Percentiles rank a stretch among this genome's conserved stretches.
phyloP scores from a whole-genome alignment of 2,113 vertebrate genomes.

The Halichoeres trimaculatus region DNA sequence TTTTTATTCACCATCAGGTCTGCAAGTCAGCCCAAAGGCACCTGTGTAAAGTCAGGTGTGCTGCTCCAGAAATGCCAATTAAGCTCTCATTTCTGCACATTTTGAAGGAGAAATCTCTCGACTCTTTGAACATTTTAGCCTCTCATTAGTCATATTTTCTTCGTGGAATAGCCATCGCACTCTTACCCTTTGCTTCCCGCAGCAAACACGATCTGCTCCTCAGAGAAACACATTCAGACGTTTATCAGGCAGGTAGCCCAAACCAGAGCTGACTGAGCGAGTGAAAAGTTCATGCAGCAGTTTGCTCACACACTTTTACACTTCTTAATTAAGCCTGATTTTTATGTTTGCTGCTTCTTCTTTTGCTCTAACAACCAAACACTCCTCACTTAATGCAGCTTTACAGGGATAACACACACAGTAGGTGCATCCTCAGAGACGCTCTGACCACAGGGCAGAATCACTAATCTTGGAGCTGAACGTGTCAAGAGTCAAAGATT shows the following conservation, averaged over 20 bases:
- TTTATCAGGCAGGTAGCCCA: neutral
- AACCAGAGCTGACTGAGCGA: neutral
- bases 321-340: neutral
- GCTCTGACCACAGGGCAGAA: neutral
- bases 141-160: neutral
- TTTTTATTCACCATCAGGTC: no score
- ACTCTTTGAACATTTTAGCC: neutral
- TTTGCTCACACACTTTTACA: neutral
- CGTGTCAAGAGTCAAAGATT: slow-evolving; percentile 47
- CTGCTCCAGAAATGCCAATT: neutral
- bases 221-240: neutral
- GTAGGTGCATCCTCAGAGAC: neutral
- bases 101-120: neutral
- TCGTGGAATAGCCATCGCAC: neutral
- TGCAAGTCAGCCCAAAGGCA: neutral
- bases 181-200: neutral
- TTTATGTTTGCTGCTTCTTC: neutral
- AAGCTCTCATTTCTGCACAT: no score
- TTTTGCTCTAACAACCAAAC: neutral
- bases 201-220: neutral
- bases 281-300: neutral
- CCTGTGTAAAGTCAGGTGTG: neutral
- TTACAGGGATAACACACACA: neutral
- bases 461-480: slow-evolving; percentile 22
- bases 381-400: neutral